Base-by-base conservation (phyloP, 2,113 vertebrate genomes). In the Pagrus major region DNA sequence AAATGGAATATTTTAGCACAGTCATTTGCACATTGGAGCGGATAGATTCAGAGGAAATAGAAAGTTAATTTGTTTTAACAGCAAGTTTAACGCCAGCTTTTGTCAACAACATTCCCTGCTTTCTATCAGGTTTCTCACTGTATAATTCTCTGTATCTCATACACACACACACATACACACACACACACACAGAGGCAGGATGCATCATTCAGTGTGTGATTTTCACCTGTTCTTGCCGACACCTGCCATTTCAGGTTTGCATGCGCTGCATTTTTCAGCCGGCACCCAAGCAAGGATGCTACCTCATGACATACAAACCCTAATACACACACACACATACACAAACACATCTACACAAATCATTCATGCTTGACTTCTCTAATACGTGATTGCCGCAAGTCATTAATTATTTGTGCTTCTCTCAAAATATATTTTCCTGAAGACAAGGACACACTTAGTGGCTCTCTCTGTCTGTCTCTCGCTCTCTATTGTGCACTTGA, bases 221-320 rank as follows among this genome's bases (percentile, higher is more conserved):
- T 89, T 88, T 70, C 65, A 81, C 77, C 80, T 64, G 51, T 73
- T 83, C 68, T 67, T 83, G 59, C 81, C 33, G 68, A 87, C 89
- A 86, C 78, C 83, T 84, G 85, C 76, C 75, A 76, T 78, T 87
- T 84, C 65, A 80, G 54, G 35, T 87, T 80, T 86, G 84, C 81
- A 73, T 63, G 41, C 31, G 6, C 29, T 83, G 84, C 81, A 81
- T 78, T 85, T 83, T 82, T 68, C 60, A 31, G 33, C 46, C 55
- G 51, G 39, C 63, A 70, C 63, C 55, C 1, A 7, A 76, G 59
- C 81, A 87, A 87, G 78, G 80, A 83, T 52, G 12, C 61, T 44
- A 66, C 49, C 23, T 82, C 58, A 44, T 69, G 47, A 66, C 68
- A 84, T 33, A 71, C 44, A 84, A 27, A 69, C 21, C 16, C 42